phyloP scores from a whole-genome alignment of 2,113 vertebrate genomes.

The Pandion haliaetus region DNA sequence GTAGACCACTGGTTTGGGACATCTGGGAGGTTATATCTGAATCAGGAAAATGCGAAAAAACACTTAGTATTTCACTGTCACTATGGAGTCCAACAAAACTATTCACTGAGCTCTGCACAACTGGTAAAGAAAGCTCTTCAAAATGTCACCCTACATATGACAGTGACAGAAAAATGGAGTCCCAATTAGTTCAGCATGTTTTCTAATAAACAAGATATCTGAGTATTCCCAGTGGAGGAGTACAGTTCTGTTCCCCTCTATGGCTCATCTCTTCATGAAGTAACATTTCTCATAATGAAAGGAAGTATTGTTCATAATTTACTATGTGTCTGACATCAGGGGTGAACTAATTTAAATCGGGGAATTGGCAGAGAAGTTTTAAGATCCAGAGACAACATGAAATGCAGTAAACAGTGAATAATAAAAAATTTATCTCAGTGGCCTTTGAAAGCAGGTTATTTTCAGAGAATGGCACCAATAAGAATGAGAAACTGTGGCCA shows the following conservation, averaged over 20 bases:
- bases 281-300: constrained; percentile 44
- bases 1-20: background rate
- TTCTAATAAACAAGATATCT: background rate
- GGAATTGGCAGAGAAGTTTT: constrained; percentile 23
- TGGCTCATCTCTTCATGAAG: constrained; percentile 39
- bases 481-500: background rate
- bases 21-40: background rate
- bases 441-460: constrained; percentile 41
- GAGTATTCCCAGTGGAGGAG: background rate
- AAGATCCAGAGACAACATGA: constrained; percentile 14
- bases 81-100: background rate
- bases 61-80: background rate
- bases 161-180: background rate
- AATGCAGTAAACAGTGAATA: constrained; percentile 38
- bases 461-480: background rate
- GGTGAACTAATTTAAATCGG: constrained; percentile 58
- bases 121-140: background rate
- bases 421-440: background rate
- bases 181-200: background rate
- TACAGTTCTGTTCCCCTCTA: background rate
- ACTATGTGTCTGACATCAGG: constrained; percentile 55
- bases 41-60: background rate
- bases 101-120: background rate
- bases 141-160: background rate
- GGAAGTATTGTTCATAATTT: constrained; percentile 58